Conservation (phyloP, 2,888 invertebrate species). For the Athripsodes cinereus region DNA sequence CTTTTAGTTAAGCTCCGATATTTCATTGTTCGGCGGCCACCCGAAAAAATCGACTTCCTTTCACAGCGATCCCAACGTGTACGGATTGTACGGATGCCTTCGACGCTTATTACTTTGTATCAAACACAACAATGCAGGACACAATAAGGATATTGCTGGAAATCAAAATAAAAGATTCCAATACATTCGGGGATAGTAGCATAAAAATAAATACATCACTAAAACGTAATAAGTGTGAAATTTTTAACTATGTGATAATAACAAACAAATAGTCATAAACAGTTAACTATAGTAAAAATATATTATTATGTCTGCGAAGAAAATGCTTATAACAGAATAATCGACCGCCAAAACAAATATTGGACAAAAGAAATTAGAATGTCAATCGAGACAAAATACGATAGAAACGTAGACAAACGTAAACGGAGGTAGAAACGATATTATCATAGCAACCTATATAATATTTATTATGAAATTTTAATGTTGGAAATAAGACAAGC, state of each 20-base stretch:
- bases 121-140: background rate
- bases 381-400: no score
- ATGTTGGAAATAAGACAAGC: no score
- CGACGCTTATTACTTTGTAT: slow-evolving; percentile 7
- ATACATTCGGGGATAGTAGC: background rate
- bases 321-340: no score
- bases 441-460: no score
- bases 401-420: no score
- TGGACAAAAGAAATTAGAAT: no score
- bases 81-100: slow-evolving; percentile 6
- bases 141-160: background rate
- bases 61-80: slow-evolving; percentile 1
- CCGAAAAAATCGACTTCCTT: slow-evolving; percentile 17
- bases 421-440: no score
- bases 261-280: no score
- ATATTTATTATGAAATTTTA: no score
- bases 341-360: no score
- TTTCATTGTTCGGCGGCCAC: slow-evolving; percentile 12
- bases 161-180: background rate
- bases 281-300: no score
- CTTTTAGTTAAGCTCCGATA: slow-evolving; percentile 6
- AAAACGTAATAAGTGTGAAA: background rate
- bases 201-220: background rate
- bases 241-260: background rate
- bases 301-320: no score